Evolutionary conservation across 2,113 vertebrate species (phyloP).

Genomic region (Eira barbara): DNA sequence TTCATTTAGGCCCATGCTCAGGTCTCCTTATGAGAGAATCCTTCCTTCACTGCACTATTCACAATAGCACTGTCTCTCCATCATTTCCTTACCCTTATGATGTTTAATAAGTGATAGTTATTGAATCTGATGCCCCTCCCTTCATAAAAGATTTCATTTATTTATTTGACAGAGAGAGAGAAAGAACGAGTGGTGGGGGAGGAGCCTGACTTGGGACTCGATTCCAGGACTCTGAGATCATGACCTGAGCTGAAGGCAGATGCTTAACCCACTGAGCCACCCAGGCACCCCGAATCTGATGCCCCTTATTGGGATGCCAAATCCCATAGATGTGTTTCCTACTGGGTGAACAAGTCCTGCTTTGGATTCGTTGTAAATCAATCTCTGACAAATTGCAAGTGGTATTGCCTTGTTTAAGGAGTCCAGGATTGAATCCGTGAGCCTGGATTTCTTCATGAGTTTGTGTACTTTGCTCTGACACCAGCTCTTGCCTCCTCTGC

Average conservation of each 20-base stretch:
- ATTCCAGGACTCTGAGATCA: neutral
- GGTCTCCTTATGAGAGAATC: neutral
- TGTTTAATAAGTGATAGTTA: neutral
- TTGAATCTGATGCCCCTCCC: neutral
- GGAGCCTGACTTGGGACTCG: neutral
- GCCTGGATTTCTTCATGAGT: neutral
- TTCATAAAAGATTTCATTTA: neutral
- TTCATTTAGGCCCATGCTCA: neutral
- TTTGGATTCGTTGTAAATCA: neutral
- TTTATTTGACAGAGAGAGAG: neutral
- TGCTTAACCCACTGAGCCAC: neutral
- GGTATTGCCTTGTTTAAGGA: neutral
- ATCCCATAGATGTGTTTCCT: neutral
- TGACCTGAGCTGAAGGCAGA: neutral
- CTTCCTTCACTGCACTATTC: neutral
- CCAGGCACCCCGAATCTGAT: neutral
- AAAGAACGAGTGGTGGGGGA: neutral
- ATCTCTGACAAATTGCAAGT: neutral
- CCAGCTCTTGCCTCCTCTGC: neutral
- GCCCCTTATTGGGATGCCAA: neutral
- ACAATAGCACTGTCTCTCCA: neutral
- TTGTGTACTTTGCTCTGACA: neutral
- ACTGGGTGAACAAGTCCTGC: neutral
- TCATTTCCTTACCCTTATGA: neutral
- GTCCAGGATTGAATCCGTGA: neutral